Conservation (phyloP, 2,797 vertebrate genomes). For the Lepidocolaptes lacrymiger region DNA sequence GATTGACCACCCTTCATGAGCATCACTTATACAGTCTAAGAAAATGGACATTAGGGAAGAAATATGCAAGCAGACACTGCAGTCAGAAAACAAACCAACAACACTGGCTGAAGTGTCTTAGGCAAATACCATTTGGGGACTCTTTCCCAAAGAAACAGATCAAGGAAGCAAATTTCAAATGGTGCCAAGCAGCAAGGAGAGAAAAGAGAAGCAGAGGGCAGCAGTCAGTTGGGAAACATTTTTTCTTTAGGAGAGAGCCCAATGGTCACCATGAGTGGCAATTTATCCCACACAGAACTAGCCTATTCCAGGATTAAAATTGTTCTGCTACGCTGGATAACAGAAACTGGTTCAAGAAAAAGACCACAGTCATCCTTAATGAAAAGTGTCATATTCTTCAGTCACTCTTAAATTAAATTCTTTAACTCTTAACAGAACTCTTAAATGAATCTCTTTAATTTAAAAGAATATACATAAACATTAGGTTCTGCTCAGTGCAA, state of each 20-base stretch:
- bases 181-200: not conserved
- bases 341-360: not conserved
- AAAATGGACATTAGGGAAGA: not conserved
- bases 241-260: not conserved
- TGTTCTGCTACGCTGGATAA: not conserved
- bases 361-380: slow-evolving; percentile 2
- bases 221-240: not conserved
- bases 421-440: slow-evolving; percentile 24
- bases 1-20: not conserved
- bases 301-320: not conserved
- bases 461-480: slow-evolving; percentile 46
- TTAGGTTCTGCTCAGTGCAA: slow-evolving; percentile 2
- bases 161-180: not conserved
- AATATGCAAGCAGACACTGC: not conserved
- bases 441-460: slow-evolving; percentile 42
- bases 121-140: not conserved
- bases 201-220: not conserved
- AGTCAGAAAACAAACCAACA: not conserved
- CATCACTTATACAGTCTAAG: not conserved
- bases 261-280: not conserved
- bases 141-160: not conserved
- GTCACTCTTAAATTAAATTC: slow-evolving; percentile 29
- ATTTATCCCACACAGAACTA: not conserved
- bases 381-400: not conserved
- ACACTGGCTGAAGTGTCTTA: not conserved